These are phyloP conservation scores for Calyptommatus sinebrachiatus DNA, from an alignment of 2,113 vertebrate genomes.

Conservation along the genomic window DNA sequence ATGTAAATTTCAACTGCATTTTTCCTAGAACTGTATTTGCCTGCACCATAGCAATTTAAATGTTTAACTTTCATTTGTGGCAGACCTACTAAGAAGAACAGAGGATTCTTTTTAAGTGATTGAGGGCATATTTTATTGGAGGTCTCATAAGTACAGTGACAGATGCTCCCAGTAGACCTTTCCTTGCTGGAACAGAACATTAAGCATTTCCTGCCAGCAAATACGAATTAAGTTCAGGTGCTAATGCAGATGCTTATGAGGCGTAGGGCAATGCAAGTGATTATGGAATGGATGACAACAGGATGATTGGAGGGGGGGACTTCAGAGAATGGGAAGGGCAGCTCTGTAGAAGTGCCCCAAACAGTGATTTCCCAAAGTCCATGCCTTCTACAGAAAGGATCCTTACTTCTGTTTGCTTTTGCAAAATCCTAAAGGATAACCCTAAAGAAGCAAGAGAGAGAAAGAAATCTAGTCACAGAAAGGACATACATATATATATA, in stretches of 20 bases:
- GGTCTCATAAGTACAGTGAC: constrained; percentile 69
- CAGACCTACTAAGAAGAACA: not conserved
- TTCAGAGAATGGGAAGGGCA: constrained; percentile 19
- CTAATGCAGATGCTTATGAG: constrained; percentile 24
- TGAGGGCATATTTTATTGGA: constrained; percentile 33
- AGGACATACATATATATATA: not conserved
- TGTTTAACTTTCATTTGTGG: not conserved
- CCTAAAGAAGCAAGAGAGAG: constrained; percentile 23
- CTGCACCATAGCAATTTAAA: constrained; percentile 19
- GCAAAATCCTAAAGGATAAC: constrained; percentile 31
- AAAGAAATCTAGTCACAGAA: not conserved
- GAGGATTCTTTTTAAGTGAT: constrained; percentile 16
- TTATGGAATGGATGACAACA: constrained; percentile 33
- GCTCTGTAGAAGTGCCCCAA: constrained; percentile 30
- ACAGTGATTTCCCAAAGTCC: constrained; percentile 17
- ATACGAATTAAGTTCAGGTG: constrained; percentile 21
- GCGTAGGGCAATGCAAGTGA: constrained; percentile 27
- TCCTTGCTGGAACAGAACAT: constrained; percentile 36
- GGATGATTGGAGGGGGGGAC: not conserved
- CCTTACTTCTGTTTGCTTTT: constrained; percentile 42
- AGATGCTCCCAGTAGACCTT: constrained; percentile 53
- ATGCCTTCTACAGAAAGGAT: constrained; percentile 50
- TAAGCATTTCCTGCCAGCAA: constrained; percentile 20
- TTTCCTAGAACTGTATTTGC: not conserved
- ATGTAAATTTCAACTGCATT: not conserved